These are phyloP conservation scores for Zaprionus taronus DNA, from an alignment of 1,140 invertebrate genomes.

Conservation along the genomic window DNA sequence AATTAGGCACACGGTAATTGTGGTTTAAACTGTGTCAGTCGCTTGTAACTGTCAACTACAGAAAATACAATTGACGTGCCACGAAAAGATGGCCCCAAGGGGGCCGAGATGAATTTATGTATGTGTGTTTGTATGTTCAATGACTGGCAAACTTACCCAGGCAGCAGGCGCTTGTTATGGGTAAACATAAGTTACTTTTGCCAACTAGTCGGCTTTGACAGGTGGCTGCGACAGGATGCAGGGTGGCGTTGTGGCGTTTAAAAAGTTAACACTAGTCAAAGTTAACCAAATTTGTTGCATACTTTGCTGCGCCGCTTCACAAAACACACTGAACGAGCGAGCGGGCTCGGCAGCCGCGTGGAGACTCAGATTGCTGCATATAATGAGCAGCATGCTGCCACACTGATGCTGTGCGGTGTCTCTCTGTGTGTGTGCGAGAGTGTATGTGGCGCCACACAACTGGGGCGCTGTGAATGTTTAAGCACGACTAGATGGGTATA, in stretches of 20 bases:
- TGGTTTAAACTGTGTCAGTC: constrained; percentile 39
- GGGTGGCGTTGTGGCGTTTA: constrained; percentile 55
- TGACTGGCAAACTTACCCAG: constrained; percentile 57
- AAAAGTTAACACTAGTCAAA: constrained; percentile 80
- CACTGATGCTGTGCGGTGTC: constrained; percentile 14
- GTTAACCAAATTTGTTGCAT: constrained; percentile 81
- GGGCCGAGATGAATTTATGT: neutral
- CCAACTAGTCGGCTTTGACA: constrained; percentile 2
- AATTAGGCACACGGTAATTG: constrained; percentile 50
- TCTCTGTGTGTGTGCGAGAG: constrained; percentile 21
- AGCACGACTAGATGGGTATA: constrained; percentile 29
- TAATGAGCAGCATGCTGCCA: constrained; percentile 67
- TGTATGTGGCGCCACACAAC: constrained; percentile 48
- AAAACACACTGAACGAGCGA: constrained; percentile 69
- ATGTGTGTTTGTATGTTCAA: neutral
- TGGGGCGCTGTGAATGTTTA: constrained; percentile 46
- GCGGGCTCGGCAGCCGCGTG: constrained; percentile 18
- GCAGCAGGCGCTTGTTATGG: constrained; percentile 53
- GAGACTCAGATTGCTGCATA: constrained; percentile 46
- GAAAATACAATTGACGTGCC: constrained; percentile 24
- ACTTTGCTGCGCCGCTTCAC: constrained; percentile 75
- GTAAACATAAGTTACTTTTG: constrained; percentile 67
- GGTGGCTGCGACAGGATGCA: neutral
- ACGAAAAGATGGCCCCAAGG: neutral
- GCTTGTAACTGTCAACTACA: constrained; percentile 19